phyloP scores from a whole-genome alignment of 1,140 invertebrate species.

The Rhynchophorus ferrugineus region DNA sequence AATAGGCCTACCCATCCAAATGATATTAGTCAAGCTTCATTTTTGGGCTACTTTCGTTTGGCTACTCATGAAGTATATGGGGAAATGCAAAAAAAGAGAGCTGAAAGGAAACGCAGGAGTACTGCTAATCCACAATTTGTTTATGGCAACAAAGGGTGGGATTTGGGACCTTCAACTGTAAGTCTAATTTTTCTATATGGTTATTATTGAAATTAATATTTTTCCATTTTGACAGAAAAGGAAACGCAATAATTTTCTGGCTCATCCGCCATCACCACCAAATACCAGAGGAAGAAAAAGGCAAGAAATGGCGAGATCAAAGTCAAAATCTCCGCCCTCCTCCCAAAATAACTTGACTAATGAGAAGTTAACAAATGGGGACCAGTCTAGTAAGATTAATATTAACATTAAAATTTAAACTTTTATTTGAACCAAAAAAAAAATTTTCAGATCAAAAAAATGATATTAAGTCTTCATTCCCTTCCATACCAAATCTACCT shows the following conservation, averaged over 20 bases:
- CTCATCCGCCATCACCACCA: slow-evolving; percentile 43
- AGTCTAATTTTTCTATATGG: not conserved
- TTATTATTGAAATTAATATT: not conserved
- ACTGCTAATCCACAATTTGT: slow-evolving; percentile 50
- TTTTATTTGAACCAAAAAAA: not conserved
- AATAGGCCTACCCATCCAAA: slow-evolving; percentile 31
- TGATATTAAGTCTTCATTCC: slow-evolving; percentile 24
- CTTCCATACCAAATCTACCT: slow-evolving; percentile 34
- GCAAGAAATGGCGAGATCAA: slow-evolving; percentile 10
- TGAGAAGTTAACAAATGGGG: not conserved
- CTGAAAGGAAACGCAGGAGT: slow-evolving; percentile 47
- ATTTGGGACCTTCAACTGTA: slow-evolving; percentile 18
- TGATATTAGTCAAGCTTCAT: slow-evolving; percentile 34
- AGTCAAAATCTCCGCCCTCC: slow-evolving; percentile 7
- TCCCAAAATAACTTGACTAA: not conserved
- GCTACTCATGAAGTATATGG: slow-evolving; percentile 41
- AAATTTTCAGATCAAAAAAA: slow-evolving; percentile 3
- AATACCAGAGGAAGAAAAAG: slow-evolving; percentile 39
- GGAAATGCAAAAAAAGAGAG: slow-evolving; percentile 46
- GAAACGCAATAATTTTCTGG: slow-evolving; percentile 42
- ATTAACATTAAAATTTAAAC: not conserved
- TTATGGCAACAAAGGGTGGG: slow-evolving; percentile 41
- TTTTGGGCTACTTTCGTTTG: slow-evolving; percentile 41
- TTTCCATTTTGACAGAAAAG: slow-evolving; percentile 41
- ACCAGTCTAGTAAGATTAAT: not conserved